These are phyloP conservation scores for Archivesica marissinica DNA, from an alignment of 1,140 invertebrate genomes.

Conservation along the genomic window DNA sequence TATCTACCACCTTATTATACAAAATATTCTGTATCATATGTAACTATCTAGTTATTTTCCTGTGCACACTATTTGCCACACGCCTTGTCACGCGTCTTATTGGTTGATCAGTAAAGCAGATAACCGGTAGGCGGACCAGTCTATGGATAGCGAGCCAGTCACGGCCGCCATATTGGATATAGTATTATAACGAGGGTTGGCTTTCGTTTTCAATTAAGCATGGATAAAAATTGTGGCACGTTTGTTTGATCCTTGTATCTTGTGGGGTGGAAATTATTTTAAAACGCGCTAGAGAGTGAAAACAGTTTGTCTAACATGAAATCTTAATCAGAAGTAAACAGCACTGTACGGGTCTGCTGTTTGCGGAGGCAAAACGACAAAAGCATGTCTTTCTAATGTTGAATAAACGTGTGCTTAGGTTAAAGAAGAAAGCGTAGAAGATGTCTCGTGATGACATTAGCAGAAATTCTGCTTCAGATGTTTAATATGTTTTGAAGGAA, in stretches of 20 bases:
- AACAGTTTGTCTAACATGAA: constrained; percentile 42
- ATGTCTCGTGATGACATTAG: too few species aligned
- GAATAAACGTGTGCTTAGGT: too few species aligned
- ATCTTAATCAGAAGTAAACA: constrained; percentile 28
- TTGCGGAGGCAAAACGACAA: background rate
- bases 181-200: background rate
- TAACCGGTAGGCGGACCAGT: constrained; percentile 30
- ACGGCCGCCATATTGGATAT: constrained; percentile 23
- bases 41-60: constrained; percentile 32
- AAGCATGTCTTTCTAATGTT: too few species aligned
- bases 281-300: constrained; percentile 33
- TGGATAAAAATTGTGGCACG: constrained; percentile 31
- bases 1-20: constrained; percentile 45
- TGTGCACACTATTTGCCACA: constrained; percentile 25
- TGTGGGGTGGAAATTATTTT: constrained; percentile 37
- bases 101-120: background rate
- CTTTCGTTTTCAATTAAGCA: constrained; percentile 37
- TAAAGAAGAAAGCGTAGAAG: too few species aligned
- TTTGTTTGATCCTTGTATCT: constrained; percentile 22
- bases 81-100: constrained; percentile 23
- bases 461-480: too few species aligned
- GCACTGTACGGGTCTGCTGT: background rate
- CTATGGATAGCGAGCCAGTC: constrained; percentile 10
- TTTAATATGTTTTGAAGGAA: too few species aligned
- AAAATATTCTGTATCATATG: constrained; percentile 37